Evolutionary conservation across 2,113 vertebrate genomes (phyloP), one percentile per base, ranked within the genome.

Genomic region (Siphamia tubifer): DNA sequence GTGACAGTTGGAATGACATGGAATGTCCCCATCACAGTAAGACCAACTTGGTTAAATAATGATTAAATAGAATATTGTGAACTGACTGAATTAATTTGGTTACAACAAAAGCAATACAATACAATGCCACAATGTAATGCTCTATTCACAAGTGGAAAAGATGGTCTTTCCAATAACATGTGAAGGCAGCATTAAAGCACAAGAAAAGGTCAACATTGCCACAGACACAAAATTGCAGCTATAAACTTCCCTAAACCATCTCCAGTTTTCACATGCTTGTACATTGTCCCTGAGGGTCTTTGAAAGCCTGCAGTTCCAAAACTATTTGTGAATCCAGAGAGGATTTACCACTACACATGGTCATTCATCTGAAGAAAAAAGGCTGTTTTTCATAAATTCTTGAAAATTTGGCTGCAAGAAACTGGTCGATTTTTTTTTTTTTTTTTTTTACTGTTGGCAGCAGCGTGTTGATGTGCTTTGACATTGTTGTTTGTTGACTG

Each of bases 401-500:
- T 20, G 27, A 39, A 28, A 58, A 36, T 63, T 72, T 51, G 30
- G 40, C 6, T 31, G 8, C 53, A 36, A 23, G 30, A 70, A 60
- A 35, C 62, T 43, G 49, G 19, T 19, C 6, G 27, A 10, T 34
- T 43, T 51, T 16, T 8, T 15, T 7, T 39, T 16, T 8, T 15
- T 7, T 39, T n/a, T n/a, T 55, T 65, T 53, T 40, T 61, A 67
- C 61, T 61, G 69, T 71, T 81, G 77, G 48, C 34, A 16, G 68
- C 52, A 24, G 43, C 12, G 53, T 25, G 56, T 53, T 68, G 83
- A 84, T 80, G 63, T 64, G 76, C 83, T 79, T 66, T 74, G 63
- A 73, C 82, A 63, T 8, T 53, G 68, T 57, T 68, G 65, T 72
- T 68, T 65, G 28, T 81, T 81, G 85, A 86, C 55, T 61, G 82